phyloP scores from a whole-genome alignment of 2,113 vertebrate species.

The Suncus etruscus region DNA sequence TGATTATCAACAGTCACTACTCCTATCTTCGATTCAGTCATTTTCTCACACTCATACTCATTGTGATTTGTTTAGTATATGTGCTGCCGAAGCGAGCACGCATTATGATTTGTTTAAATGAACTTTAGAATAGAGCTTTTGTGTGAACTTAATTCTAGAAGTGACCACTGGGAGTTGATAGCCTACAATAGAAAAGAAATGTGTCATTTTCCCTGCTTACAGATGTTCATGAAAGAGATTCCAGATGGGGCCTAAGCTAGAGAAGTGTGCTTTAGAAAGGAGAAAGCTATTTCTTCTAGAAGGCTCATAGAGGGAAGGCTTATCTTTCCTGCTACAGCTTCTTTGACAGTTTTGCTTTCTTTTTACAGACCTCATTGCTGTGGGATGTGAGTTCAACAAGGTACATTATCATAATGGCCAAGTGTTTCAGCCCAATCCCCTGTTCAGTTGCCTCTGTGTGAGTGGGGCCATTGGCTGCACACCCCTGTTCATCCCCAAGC shows the following conservation, averaged over 20 bases:
- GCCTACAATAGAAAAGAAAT: background rate
- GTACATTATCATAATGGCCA: slow-evolving; percentile 94
- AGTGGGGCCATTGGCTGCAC: slow-evolving; percentile 96
- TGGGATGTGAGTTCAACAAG: slow-evolving; percentile 95
- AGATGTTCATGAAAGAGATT: slow-evolving; percentile 3
- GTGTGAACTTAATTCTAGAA: slow-evolving; percentile 19
- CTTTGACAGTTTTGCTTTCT: slow-evolving; percentile 62
- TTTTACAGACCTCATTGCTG: slow-evolving; percentile 93
- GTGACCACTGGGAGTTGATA: background rate
- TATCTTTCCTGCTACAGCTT: background rate
- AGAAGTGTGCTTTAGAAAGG: background rate
- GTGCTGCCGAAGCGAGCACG: too few relatives aligned
- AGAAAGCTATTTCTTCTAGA: background rate
- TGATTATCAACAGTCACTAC: background rate
- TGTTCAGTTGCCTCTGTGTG: slow-evolving; percentile 96
- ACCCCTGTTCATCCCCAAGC: slow-evolving; percentile 90
- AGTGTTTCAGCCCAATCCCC: slow-evolving; percentile 92
- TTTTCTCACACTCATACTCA: background rate
- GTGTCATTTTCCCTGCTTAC: slow-evolving; percentile 2
- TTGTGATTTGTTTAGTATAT: too few relatives aligned
- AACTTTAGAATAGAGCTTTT: background rate
- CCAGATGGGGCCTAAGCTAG: background rate
- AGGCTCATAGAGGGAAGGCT: background rate
- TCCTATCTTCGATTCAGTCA: background rate
- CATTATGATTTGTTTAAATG: background rate